Conservation (phyloP, 2,113 vertebrate genomes). For the Ictalurus furcatus region DNA sequence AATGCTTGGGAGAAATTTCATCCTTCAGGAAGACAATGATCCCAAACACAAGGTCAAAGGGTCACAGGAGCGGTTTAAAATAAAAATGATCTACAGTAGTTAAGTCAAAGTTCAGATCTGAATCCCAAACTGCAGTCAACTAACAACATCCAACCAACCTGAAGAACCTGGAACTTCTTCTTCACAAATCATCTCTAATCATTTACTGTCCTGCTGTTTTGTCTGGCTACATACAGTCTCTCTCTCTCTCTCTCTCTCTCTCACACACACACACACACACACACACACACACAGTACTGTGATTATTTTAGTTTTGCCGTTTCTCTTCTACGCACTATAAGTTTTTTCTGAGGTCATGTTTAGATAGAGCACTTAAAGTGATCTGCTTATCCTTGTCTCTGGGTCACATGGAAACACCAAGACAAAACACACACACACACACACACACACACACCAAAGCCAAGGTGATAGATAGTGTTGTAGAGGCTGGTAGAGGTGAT, state of each 20-base stretch:
- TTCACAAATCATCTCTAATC: background rate
- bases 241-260: too few species aligned
- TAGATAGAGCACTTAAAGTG: background rate
- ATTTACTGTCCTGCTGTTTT: background rate
- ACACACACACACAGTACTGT: background rate
- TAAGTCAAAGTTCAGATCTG: background rate
- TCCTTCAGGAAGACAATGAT: too few species aligned
- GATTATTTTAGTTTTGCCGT: background rate
- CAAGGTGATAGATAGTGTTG: conserved; percentile 52
- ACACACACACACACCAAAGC: conserved; percentile 30
- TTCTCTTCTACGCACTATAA: background rate
- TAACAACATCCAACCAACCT: background rate
- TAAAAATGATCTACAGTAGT: background rate
- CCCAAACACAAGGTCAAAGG: too few species aligned
- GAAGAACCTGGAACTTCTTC: background rate
- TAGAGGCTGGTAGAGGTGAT: background rate
- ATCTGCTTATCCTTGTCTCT: conserved; percentile 26
- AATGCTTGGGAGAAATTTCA: too few species aligned
- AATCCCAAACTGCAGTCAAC: background rate
- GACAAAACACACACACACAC: conserved; percentile 57
- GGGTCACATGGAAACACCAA: conserved; percentile 48
- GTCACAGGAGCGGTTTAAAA: too few species aligned
- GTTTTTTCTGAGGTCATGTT: conserved; percentile 15
- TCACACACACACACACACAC: background rate
- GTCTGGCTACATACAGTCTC: background rate